A percentile compares a stretch with the other conserved stretches of the same genome.
phyloP scores from a whole-genome alignment of 2,113 vertebrate genomes.

The Regulus satrapa region DNA sequence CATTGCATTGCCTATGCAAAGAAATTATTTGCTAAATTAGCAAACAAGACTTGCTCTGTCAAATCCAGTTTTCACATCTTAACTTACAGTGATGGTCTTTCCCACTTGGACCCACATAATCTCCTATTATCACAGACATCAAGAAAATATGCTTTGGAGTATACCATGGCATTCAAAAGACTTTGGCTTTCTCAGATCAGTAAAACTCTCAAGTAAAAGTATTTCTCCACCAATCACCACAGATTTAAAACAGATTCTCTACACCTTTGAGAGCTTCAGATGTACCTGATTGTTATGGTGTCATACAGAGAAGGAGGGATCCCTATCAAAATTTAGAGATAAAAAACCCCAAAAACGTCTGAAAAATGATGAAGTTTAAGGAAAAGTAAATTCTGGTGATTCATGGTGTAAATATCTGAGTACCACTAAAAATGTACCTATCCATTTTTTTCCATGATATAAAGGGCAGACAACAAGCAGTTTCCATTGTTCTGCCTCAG shows the following conservation, averaged over 20 bases:
- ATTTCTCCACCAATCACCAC: not conserved
- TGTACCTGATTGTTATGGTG: not conserved
- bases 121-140: not conserved
- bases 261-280: not conserved
- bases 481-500: not conserved
- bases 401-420: not conserved
- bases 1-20: not conserved
- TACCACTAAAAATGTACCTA: not conserved
- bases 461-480: not conserved
- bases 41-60: not conserved
- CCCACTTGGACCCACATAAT: not conserved
- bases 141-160: not conserved
- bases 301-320: not conserved
- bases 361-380: not conserved
- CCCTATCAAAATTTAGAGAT: not conserved
- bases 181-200: not conserved
- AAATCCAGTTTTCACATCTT: slow-evolving; percentile 16
- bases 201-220: not conserved
- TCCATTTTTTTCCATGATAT: not conserved
- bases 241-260: not conserved
- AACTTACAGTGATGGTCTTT: not conserved
- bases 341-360: not conserved
- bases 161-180: not conserved
- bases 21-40: slow-evolving; percentile 27
- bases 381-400: not conserved